Base-by-base conservation (phyloP, 23 tunicate species). In the Corella eumyota region DNA sequence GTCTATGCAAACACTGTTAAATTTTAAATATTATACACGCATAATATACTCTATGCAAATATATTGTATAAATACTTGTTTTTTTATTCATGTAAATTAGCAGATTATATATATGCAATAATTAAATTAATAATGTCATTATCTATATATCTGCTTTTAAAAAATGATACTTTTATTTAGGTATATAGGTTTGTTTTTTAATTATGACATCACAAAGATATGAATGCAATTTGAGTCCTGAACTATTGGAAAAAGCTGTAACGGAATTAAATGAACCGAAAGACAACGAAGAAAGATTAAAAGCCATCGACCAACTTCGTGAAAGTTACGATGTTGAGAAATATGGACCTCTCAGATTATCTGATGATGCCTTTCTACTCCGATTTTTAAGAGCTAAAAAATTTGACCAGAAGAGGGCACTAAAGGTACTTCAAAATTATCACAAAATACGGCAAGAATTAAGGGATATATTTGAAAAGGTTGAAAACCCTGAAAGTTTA, bases 241-340 rank as follows among this genome's bases (percentile, higher is more conserved):
- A 69, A 13, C 36, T 78, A 0, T 48, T 78, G 54, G 86, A 78
- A 29, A 78, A 69, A 62, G 86, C 86, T 5, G 71, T 61, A 1
- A 36, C 29, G 25, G 86, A 78, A 50, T 53, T 78, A 47, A 78
- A 78, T 21, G 86, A 78, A 29, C 86, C 86, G 19, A 32, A 62
- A 22, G 75, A 80, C 47, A 72, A 80, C 48, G 73, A 31, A 0
- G 67, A 72, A 37, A 48, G 78, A 17, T 47, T 71, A 27, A 65
- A 64, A 72, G 78, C 90, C 28, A 80, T 80, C 26, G 90, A 80
- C 54, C 44, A 65, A 25, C 49, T 80, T 48, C 60, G 31, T 56
- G 62, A 45, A 4, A 56, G 32, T 34, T 80, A 45, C 34, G 51
- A 72, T 17, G 66, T 37, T 17, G 31, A 72, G 27, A 57, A 58